These are phyloP conservation scores for Cyphomyrus discorhynchus DNA, from an alignment of 2,113 vertebrate species.

Conservation along the genomic window DNA sequence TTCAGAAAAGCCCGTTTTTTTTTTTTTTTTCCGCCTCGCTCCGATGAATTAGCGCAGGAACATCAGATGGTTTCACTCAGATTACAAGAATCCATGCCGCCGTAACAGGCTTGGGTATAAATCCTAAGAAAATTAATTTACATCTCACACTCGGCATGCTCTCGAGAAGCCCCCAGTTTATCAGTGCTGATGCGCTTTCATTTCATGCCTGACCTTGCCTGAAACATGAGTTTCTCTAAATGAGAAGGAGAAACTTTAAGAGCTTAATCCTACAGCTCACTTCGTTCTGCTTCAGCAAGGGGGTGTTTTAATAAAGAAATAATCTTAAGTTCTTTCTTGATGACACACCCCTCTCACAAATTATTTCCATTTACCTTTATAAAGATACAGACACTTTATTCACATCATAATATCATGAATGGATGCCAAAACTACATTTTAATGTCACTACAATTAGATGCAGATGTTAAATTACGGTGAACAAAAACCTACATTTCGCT, in stretches of 20 bases:
- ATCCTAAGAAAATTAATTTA: constrained; percentile 12
- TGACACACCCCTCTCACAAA: background rate
- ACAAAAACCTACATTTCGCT: background rate
- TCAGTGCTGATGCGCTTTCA: background rate
- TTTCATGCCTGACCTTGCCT: constrained; percentile 13
- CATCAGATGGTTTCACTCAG: constrained; percentile 20
- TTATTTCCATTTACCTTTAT: background rate
- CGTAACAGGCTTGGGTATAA: constrained; percentile 13
- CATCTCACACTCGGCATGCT: constrained; percentile 10
- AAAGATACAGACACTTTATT: background rate
- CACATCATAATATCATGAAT: background rate
- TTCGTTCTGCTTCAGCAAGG: background rate
- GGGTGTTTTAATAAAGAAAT: background rate
- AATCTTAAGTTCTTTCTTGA: background rate
- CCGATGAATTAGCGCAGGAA: constrained; percentile 3
- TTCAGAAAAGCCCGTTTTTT: background rate
- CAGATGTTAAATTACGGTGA: background rate
- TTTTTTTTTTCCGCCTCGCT: background rate
- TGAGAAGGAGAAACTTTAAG: background rate
- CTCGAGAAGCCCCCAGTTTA: background rate
- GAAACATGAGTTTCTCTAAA: constrained; percentile 15
- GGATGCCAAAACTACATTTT: background rate
- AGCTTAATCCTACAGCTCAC: background rate
- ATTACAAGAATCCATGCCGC: constrained; percentile 11
- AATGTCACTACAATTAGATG: background rate